Base-by-base conservation (phyloP, 2,113 vertebrate species). In the Podilymbus podiceps region DNA sequence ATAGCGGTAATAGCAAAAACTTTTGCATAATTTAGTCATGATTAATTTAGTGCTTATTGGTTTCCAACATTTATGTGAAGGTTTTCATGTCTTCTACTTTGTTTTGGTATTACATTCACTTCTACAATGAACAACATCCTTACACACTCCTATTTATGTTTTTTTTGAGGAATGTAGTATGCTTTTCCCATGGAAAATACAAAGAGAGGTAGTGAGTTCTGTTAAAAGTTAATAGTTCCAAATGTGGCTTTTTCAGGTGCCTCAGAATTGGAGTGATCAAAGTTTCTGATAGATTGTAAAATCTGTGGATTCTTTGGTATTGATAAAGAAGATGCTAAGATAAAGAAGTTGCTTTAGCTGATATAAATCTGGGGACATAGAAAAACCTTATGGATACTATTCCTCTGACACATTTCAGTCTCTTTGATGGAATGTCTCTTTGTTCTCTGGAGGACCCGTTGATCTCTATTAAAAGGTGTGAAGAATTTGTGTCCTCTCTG, bases 361-460 rank as follows among this genome's bases (percentile, higher is more conserved):
- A 46, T 83, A 2, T 15, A 68, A 73, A 67, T 78, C 59, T 90
- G 82, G 35, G 55, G 47, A 46, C 20, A 22, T 40, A 62, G 47
- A 76, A 89, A 35, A 80, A 42, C 31, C 63, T 42, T 38, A n/a
- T 1, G 3, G 42, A 38, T 95, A 71, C 78, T 89, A 84, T 31
- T 90, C 47, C 63, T 96, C 80, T 84, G 6, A 23, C 27, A 55
- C 40, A 66, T 88, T 90, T 86, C 68, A 63, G 44, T 86, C 82
- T 95, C 84, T 84, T 82, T 85, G 38, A 63, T 97, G 91, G 97
- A 98, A 87, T 68, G 58, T 74, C 67, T 96, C 88, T 95, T 93
- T 91, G 88, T 94, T 97, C 86, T 93, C 84, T 75, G 35, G 66
- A 95, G 82, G 88, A 92, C 55, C 55, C 74, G 77, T 95, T 96